phyloP scores from a whole-genome alignment of 2,888 invertebrate genomes.

The Poecilus cupreus region DNA sequence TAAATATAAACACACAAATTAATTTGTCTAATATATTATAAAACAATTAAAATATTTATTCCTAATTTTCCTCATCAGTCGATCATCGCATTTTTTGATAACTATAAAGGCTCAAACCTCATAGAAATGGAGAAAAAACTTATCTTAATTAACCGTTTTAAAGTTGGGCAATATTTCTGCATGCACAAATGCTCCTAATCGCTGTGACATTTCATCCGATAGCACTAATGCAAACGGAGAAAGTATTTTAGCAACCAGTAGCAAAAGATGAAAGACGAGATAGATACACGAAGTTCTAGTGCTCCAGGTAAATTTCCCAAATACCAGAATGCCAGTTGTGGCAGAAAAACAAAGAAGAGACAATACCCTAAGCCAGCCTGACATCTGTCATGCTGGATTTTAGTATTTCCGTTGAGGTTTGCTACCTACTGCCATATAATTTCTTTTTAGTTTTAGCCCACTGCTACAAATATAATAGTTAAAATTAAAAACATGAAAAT shows the following conservation, averaged over 20 bases:
- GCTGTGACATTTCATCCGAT: background rate
- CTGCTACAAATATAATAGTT: background rate
- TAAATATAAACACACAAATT: too few species aligned
- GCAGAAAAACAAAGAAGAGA: slow-evolving; percentile 25
- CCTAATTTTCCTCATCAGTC: too few species aligned
- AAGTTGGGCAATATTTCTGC: background rate
- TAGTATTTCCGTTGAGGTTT: background rate
- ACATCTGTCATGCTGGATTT: slow-evolving; percentile 23
- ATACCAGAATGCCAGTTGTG: slow-evolving; percentile 22
- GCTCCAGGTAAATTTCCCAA: slow-evolving; percentile 18
- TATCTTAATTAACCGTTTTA: background rate
- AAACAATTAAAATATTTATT: too few species aligned
- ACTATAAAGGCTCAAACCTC: too few species aligned
- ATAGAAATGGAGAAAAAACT: too few species aligned
- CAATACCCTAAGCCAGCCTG: slow-evolving; percentile 11
- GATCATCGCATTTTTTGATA: too few species aligned
- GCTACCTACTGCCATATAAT: slow-evolving; percentile 20
- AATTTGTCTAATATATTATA: too few species aligned
- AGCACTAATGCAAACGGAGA: background rate
- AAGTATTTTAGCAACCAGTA: slow-evolving; percentile 8
- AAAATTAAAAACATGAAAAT: too few species aligned
- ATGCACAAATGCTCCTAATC: background rate
- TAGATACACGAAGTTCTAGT: background rate
- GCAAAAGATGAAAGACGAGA: background rate
- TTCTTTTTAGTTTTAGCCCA: background rate